Evolutionary conservation across 2,888 invertebrate genomes (phyloP).

Genomic region (Chrysotoxum bicinctum): DNA sequence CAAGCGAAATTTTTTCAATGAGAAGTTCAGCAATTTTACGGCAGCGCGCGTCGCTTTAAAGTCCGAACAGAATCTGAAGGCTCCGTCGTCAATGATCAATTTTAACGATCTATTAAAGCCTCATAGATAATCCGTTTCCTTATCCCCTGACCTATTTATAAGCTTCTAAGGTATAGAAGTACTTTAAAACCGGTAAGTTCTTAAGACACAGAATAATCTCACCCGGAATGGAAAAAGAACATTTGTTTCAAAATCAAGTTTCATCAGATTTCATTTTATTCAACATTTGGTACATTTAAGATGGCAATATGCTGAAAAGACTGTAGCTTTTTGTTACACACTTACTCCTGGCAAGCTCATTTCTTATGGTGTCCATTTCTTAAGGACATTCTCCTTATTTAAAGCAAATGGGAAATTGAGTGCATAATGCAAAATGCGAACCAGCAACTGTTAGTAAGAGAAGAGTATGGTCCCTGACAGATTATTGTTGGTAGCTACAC

Average conservation of each 20-base stretch:
- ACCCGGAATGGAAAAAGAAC: neutral
- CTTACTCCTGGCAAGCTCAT: neutral
- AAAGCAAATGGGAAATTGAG: slow-evolving; percentile 56
- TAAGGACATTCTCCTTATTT: neutral
- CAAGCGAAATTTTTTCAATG: too few relatives aligned
- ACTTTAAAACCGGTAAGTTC: too few relatives aligned
- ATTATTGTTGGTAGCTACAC: neutral
- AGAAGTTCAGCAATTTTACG: too few relatives aligned
- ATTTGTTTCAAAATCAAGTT: neutral
- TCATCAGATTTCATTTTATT: neutral
- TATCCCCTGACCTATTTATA: too few relatives aligned
- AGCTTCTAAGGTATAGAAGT: too few relatives aligned
- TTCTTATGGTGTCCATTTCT: slow-evolving; percentile 25
- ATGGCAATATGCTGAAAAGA: neutral
- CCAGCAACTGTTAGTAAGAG: slow-evolving; percentile 12
- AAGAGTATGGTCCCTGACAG: neutral
- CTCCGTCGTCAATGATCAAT: too few relatives aligned
- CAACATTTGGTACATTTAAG: neutral
- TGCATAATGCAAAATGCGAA: slow-evolving; percentile 48
- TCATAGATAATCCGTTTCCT: too few relatives aligned
- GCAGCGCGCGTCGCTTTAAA: too few relatives aligned
- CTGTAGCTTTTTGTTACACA: neutral
- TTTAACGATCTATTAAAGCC: too few relatives aligned
- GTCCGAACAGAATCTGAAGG: too few relatives aligned
- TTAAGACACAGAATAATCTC: neutral